Percentiles rank a stretch among this genome's conserved stretches.
Evolutionary conservation across 37 sponge, comb jelly and placozoan species (phyloP).

Genomic region (Mnemiopsis leidyi): DNA sequence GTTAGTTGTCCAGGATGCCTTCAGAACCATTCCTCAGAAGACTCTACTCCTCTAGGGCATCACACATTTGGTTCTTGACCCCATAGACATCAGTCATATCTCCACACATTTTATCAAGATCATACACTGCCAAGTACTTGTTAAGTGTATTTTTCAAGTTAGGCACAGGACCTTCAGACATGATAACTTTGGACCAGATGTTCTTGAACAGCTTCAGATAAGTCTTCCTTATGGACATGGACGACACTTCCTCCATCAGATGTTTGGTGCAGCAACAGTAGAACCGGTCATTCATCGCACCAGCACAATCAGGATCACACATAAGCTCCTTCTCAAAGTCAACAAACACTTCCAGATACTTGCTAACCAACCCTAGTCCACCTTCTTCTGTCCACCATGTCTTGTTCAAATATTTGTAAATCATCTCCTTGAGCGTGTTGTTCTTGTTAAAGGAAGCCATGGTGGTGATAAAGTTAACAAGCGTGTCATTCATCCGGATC

Average conservation of each 20-base stretch:
- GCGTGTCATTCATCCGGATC: neutral
- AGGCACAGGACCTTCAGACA: neutral
- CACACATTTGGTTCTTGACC: neutral
- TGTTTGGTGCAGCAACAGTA: neutral
- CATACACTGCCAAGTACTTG: neutral
- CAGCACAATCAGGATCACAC: neutral
- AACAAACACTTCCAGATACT: neutral
- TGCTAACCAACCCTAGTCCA: too few relatives aligned
- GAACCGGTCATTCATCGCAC: neutral
- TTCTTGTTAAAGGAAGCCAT: neutral
- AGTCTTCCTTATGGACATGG: neutral
- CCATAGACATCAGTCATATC: neutral
- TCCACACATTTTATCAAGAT: neutral
- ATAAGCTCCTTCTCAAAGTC: neutral
- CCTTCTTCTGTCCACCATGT: too few relatives aligned
- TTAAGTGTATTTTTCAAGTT: neutral
- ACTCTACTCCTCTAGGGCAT: neutral
- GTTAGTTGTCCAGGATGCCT: too few relatives aligned
- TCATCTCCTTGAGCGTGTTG: neutral
- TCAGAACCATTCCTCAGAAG: too few relatives aligned
- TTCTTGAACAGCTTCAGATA: neutral
- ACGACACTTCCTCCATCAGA: neutral
- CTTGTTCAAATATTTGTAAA: too few relatives aligned
- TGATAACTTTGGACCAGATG: neutral
- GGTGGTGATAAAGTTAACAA: neutral